Base-by-base conservation (phyloP, 2,113 vertebrate genomes). In the Corapipo altera region DNA sequence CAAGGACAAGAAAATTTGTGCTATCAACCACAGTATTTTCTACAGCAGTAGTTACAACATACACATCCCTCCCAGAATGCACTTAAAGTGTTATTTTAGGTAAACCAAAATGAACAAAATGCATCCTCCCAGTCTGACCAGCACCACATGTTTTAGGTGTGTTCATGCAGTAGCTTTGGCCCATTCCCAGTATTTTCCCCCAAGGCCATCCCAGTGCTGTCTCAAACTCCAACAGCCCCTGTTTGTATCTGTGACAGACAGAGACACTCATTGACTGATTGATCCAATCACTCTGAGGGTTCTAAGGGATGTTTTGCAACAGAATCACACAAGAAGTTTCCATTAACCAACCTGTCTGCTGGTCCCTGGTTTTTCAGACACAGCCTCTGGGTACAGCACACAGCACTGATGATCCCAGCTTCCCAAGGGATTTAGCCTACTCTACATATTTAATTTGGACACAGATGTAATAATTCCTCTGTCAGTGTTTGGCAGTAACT, bases 71-170 rank as follows among this genome's bases (percentile, higher is more conserved):
- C 49, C 33, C 51, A 57, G 32, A 76, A 57, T 1, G 7, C 13
- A n/a, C 19, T 33, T n/a, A 2, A n/a, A 41, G 8, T 22, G 5
- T n/a, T 39, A 8, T 14, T 62, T 81, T 17, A 64, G 7, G 6
- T 28, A 74, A 82, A 33, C 13, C 23, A 65, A 33, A 55, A 65
- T 11, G 7, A 69, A 27, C n/a, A 0, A 57, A 55, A 43, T 21
- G 0, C n/a, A 1, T 23, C 4, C 27, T 28, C 30, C 18, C 55
- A 6, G 5, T 15, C 9, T 26, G 30, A 49, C 5, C 41, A 43
- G 14, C 0, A 1, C 28, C 7, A 9, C 10, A 0, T 28, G 3
- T n/a, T 33, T 65, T 5, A 4, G 44, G 66, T n/a, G 15, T 0
- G 2, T 8, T 21, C 6, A 3, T 0, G 4, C 21, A n/a, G 46